Conservation (phyloP, 2,888 invertebrate species). For the Trichacis sp. region DNA sequence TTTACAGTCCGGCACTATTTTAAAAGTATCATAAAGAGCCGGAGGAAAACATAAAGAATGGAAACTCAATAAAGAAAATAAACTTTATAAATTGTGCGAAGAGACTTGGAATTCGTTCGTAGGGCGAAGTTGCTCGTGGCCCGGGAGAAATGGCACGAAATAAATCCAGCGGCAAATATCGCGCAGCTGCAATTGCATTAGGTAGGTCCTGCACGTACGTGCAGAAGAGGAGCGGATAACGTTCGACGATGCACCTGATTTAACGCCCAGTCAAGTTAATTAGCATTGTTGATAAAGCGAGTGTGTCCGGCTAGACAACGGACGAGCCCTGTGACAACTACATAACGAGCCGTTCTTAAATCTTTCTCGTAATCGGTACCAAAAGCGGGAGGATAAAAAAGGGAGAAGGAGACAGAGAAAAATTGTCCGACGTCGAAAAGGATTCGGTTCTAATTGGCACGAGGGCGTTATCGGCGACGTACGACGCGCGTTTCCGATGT, state of each 20-base stretch:
- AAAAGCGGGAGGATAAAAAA: constrained; percentile 41
- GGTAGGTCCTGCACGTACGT: constrained; percentile 24
- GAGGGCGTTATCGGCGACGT: constrained; percentile 20
- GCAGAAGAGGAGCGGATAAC: constrained; percentile 33
- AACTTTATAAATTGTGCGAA: constrained; percentile 21
- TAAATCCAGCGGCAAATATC: constrained; percentile 44
- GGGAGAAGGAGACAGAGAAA: constrained; percentile 18
- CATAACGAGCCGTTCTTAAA: constrained; percentile 52
- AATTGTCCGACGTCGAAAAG: constrained; percentile 11
- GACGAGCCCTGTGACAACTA: constrained; percentile 17
- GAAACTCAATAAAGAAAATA: constrained; percentile 3
- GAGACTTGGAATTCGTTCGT: constrained; percentile 18
- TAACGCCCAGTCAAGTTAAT: constrained; percentile 45
- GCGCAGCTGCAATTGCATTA: constrained; percentile 43
- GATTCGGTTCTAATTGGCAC: constrained; percentile 31
- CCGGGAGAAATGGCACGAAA: constrained; percentile 26
- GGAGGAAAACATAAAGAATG: not conserved
- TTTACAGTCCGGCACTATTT: not conserved
- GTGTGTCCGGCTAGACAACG: constrained; percentile 26
- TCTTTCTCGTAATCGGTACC: constrained; percentile 61
- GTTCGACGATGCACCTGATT: constrained; percentile 44
- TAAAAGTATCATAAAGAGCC: not conserved
- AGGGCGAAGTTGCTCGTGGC: constrained; percentile 10
- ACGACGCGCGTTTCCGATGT: too few species aligned
- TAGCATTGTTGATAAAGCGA: constrained; percentile 42